Percentiles rank a stretch among this genome's conserved stretches.
phyloP scores from a whole-genome alignment of 2,888 invertebrate species.

The Temnothorax unifasciatus region DNA sequence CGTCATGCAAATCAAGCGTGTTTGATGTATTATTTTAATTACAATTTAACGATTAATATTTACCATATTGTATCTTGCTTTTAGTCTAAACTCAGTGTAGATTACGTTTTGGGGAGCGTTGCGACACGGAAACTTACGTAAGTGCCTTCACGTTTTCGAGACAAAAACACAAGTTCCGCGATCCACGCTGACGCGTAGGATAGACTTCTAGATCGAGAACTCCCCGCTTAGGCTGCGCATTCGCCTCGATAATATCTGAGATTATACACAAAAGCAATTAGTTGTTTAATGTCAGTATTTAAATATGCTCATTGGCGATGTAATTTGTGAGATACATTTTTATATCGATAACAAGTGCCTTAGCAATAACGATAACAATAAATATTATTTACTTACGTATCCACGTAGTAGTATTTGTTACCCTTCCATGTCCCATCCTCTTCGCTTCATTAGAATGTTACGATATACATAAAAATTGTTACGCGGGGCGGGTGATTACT shows the following conservation, averaged over 20 bases:
- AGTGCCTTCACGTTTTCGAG: slow-evolving; percentile 24
- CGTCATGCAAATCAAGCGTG: slow-evolving; percentile 67
- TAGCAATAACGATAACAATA: slow-evolving; percentile 85
- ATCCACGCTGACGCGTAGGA: background rate
- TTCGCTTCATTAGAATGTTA: no score
- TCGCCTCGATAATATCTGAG: slow-evolving; percentile 78
- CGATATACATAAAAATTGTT: background rate
- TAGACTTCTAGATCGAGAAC: slow-evolving; percentile 37
- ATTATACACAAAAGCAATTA: slow-evolving; percentile 81
- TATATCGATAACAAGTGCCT: slow-evolving; percentile 86
- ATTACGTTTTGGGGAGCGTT: slow-evolving; percentile 67
- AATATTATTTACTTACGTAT: slow-evolving; percentile 85
- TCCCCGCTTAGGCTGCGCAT: slow-evolving; percentile 68
- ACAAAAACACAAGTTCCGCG: slow-evolving; percentile 15
- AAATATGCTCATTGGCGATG: slow-evolving; percentile 84
- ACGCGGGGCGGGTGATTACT: background rate
- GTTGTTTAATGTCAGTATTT: slow-evolving; percentile 86
- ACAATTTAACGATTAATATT: slow-evolving; percentile 79
- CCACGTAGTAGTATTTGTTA: slow-evolving; percentile 55
- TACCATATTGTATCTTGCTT: slow-evolving; percentile 80
- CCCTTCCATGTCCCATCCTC: background rate
- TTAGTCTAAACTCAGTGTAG: slow-evolving; percentile 79
- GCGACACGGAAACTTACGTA: slow-evolving; percentile 26
- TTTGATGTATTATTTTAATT: slow-evolving; percentile 78
- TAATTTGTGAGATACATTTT: slow-evolving; percentile 85